Percentiles rank a stretch among this genome's conserved stretches.
Evolutionary conservation across 2,113 vertebrate genomes (phyloP).

Genomic region (Myiozetetes cayanensis): DNA sequence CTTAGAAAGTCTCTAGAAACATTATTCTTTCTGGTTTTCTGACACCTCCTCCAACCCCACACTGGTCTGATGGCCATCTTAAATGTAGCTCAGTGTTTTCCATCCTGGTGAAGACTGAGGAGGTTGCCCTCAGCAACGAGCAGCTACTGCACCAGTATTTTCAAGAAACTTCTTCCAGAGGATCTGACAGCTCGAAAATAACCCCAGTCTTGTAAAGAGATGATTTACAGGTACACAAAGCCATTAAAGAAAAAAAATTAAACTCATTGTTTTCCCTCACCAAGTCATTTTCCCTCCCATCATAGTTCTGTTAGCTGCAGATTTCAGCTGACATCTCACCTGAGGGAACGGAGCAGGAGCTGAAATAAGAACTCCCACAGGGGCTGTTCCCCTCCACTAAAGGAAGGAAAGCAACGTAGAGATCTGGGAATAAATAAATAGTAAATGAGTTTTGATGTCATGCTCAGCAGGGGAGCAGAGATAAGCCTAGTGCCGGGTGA

Average conservation of each 20-base stretch:
- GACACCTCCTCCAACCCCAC: background rate
- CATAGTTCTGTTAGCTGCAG: background rate
- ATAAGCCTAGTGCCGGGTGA: background rate
- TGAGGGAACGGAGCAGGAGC: background rate
- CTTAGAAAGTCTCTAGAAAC: background rate
- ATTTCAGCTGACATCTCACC: background rate
- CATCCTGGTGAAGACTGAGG: background rate
- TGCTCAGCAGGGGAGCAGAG: conserved; percentile 21
- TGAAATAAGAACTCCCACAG: background rate
- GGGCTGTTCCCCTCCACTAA: background rate
- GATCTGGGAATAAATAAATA: background rate
- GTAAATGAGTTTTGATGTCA: background rate
- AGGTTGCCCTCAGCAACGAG: background rate
- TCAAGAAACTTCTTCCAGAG: background rate
- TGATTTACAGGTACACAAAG: rapidly evolving
- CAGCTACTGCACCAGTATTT: background rate
- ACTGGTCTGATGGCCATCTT: background rate
- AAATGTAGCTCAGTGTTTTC: background rate
- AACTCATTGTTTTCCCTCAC: background rate
- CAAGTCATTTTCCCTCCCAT: background rate
- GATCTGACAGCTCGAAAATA: background rate
- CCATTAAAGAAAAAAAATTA: background rate
- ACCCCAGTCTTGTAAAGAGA: background rate
- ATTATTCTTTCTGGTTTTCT: too few species aligned
- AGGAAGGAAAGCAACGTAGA: background rate